Base-by-base conservation (phyloP, 2,888 invertebrate species). In the Synanthedon formicaeformis region DNA sequence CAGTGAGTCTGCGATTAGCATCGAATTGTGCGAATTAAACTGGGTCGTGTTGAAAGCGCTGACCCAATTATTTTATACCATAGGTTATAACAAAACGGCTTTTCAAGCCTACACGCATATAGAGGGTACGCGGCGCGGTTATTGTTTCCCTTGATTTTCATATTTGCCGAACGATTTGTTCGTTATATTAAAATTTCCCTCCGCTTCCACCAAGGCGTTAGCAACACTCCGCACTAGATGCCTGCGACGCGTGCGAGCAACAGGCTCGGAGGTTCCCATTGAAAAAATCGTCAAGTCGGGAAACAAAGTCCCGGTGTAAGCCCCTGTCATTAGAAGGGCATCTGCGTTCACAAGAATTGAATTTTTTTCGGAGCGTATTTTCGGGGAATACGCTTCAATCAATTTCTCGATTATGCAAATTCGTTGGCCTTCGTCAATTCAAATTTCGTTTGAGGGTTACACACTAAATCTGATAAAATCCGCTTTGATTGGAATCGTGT, bases 401-500 rank as follows among this genome's bases (percentile, higher is more conserved):
- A 83, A 84, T 83, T 78, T 78, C 75, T 75, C 81, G 82, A 83
- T 83, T 81, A 85, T 84, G 83, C 72, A 84, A 82, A 72, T 70
- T 55, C 58, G 52, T 63, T 66, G 69, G 70, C 73, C 74, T 61
- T 66, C 67, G 71, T 71, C 78, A 69, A 69, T 73, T 69, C 65
- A 63, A 69, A 73, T 72, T 71, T 69, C 60, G 60, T 65, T 65
- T 62, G 60, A 63, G 64, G 65, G 60, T 60, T 65, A 59, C 63
- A 67, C 64, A 64, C 65, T 67, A 67, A 49, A 77, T 73, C 69
- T 71, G 74, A 71, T 69, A 64, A 73, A 70, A 67, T 69, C 64
- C 62, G 63, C 66, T 73, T 71, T 72, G 68, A 76, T 76, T 73
- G 65, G 65, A 62, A 67, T 70, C 67, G 63, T 62, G 69, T 68